Conservation (phyloP, 2,888 invertebrate species). For the Philaethria dido region DNA sequence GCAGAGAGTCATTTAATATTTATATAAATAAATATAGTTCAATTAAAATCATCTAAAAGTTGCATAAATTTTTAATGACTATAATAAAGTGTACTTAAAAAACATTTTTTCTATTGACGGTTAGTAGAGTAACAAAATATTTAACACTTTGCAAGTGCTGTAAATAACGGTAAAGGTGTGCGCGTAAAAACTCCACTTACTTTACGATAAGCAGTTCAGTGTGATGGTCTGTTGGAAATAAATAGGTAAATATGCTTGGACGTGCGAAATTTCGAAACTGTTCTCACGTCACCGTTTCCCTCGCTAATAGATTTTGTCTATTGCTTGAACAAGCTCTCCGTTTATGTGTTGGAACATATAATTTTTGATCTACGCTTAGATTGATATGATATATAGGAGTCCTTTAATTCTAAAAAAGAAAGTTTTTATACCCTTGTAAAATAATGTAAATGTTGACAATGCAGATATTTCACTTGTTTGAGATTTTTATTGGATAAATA, state of each 20-base stretch:
- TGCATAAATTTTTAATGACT: background rate
- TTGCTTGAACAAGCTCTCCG: background rate
- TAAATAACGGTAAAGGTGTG: slow-evolving; percentile 4
- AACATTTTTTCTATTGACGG: slow-evolving; percentile 8
- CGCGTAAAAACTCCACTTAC: background rate
- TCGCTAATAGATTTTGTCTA: slow-evolving; percentile 10
- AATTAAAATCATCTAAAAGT: background rate
- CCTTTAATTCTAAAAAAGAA: too few species aligned
- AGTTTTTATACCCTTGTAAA: too few species aligned
- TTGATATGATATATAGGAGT: background rate
- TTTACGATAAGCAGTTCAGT: slow-evolving; percentile 2
- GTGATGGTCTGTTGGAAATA: background rate
- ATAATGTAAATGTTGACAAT: too few species aligned
- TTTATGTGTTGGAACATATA: background rate
- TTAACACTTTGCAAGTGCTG: background rate
- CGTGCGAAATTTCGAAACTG: slow-evolving; percentile 31
- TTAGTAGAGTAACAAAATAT: background rate
- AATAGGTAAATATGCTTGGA: slow-evolving; percentile 7
- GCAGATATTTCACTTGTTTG: background rate
- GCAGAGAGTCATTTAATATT: background rate
- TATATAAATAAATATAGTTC: background rate
- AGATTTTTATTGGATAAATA: too few species aligned
- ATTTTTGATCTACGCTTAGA: background rate
- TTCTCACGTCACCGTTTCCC: slow-evolving; percentile 19
- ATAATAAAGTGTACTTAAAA: background rate